Base-by-base conservation (phyloP, 2,797 vertebrate species). In the Semaprochilodus insignis region DNA sequence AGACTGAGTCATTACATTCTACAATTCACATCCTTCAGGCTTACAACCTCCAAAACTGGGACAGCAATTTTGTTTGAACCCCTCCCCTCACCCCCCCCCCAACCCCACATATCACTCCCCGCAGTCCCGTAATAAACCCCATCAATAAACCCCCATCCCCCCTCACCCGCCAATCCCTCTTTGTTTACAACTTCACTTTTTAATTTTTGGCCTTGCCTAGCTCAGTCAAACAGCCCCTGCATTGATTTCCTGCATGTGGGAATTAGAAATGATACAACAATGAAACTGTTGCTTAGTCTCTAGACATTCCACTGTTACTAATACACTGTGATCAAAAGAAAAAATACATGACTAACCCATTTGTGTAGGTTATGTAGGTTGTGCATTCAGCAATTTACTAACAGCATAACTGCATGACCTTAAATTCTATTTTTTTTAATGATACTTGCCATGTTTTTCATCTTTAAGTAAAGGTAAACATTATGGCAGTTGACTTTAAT, bases 1-100 rank as follows among this genome's bases (percentile, higher is more conserved):
- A 54, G 3, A 54, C 21, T 57, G 0, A 21, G 17, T 59, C 17
- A 21, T 59, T n/a, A 59, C 21, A 44, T 44, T 59, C 55, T n/a
- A n/a, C 6, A 19, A n/a, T 25, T 60, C 10, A 16, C n/a, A 51
- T 23, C n/a, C 48, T n/a, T 51, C 69, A 51, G 69, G 44, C 10
- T 52, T 27, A 31, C 91, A 92, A 91, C 87, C 91, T 86, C 91
- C 73, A 85, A 91, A 93, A 93, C 87, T 91, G 90, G 85, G 83
- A 71, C 89, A 91, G 82, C 52, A 78, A 74, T 87, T 85, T 88
- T 87, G 88, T 88, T 80, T 65, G 77, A 76, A 70, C 70, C 72
- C 74, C 60, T 59, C 84, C 74, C 86, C 85, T 1, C 31, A 1
- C 3, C 83, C 66, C 77, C 78, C 88, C 82, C 54, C 77, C 60